Percentiles rank a stretch among this genome's conserved stretches.
These are phyloP conservation scores for Charanyca ferruginea DNA, from an alignment of 2,888 invertebrate species.

Conservation along the genomic window DNA sequence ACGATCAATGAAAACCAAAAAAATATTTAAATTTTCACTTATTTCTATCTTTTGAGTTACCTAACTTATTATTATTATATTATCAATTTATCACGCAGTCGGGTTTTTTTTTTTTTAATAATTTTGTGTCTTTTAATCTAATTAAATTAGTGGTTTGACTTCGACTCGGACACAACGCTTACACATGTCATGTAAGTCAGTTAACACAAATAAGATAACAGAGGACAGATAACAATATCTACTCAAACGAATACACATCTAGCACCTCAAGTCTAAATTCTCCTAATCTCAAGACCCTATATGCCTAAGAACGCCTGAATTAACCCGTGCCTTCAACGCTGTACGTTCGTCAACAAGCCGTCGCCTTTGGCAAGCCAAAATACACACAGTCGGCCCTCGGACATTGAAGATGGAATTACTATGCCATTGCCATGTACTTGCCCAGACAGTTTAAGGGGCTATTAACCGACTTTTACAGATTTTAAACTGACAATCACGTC, in stretches of 20 bases:
- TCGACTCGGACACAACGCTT: too few species aligned
- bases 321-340: slow-evolving; percentile 38
- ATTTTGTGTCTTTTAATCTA: too few species aligned
- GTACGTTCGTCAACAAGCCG: slow-evolving; percentile 52
- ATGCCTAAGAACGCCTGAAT: slow-evolving; percentile 36
- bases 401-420: slow-evolving; percentile 55
- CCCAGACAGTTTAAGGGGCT: slow-evolving; percentile 51
- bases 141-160: too few species aligned
- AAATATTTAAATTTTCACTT: too few species aligned
- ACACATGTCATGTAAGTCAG: background rate
- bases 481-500: too few species aligned
- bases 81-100: too few species aligned
- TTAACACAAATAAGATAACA: slow-evolving; percentile 1
- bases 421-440: slow-evolving; percentile 52
- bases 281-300: slow-evolving; percentile 26
- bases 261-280: slow-evolving; percentile 24
- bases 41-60: too few species aligned
- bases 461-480: too few species aligned
- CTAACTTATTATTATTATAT: too few species aligned
- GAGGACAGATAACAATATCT: too few species aligned
- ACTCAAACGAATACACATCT: slow-evolving; percentile 7
- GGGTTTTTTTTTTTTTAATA: too few species aligned
- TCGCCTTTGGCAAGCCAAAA: slow-evolving; percentile 56
- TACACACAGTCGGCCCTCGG: slow-evolving; percentile 42
- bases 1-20: too few species aligned